Base-by-base conservation (phyloP, 2,113 vertebrate species). In the Crotalus horridus region DNA sequence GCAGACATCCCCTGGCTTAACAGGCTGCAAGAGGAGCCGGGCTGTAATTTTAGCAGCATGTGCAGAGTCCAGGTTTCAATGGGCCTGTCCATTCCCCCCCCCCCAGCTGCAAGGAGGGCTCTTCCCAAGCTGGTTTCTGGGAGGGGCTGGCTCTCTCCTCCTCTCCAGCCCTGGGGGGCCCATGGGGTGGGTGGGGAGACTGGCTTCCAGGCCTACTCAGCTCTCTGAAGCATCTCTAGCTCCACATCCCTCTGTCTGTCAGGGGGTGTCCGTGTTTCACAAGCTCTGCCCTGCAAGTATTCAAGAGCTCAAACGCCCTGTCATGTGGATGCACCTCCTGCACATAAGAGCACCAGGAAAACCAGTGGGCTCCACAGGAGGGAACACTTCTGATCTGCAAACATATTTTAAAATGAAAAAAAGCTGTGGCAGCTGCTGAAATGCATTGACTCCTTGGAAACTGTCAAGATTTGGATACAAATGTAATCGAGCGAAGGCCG, bases 391-490 rank as follows among this genome's bases (percentile, higher is more conserved):
- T 64, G 86, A 92, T 95, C 96, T 94, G 88, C 97, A 95, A 91
- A 93, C 23, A 91, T 95, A 94, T 95, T 96, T 94, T 61, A 95
- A n/a, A 64, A 90, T n/a, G 12, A 48, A 64, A 95, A 96, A 95
- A 96, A 96, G 64, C 93, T 93, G 95, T n/a, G 93, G 96, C 95
- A 95, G 96, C 96, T 81, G 91, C 97, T 96, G 92, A 94, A 95
- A 95, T 87, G 96, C 96, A 96, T 95, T 29, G 97, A 96, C 95
- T 96, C 64, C 96, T 96, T 94, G 97, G 92, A 96, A 93, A 95
- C 39, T 54, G 1, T 94, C 88, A 64, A 95, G 97, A 96, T 97
- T 95, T 96, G 97, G 97, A 97, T 95, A 95, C 92, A 69, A 89
- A 90, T 74, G 95, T 95, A 90, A 86, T 10, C 4, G 93, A 96